A percentile compares a stretch with the other conserved stretches of the same genome.
These are phyloP conservation scores for Bombus impatiens DNA, from an alignment of 1,140 invertebrate species.

Conservation along the genomic window DNA sequence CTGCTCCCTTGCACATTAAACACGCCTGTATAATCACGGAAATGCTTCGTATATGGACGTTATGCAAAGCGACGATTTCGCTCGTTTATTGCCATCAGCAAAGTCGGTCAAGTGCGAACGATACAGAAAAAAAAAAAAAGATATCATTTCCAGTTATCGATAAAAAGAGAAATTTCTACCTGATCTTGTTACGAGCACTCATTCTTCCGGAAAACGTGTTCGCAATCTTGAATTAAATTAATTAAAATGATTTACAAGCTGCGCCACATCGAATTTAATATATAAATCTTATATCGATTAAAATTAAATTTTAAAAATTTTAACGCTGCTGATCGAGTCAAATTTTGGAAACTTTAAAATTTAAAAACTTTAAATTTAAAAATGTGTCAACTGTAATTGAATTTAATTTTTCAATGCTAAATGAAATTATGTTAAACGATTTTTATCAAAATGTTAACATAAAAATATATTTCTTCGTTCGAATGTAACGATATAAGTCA, in stretches of 20 bases:
- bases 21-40: neutral
- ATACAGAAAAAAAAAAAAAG: neutral
- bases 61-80: slow-evolving; percentile 44
- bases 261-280: too few relatives aligned
- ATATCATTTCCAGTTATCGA: too few relatives aligned
- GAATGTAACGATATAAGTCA: neutral
- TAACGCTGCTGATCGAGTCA: fast-evolving
- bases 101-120: slow-evolving; percentile 37
- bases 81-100: neutral
- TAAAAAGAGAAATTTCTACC: neutral
- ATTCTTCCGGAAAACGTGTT: neutral
- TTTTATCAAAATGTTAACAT: too few relatives aligned
- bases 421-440: too few relatives aligned
- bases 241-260: neutral
- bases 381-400: too few relatives aligned
- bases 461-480: neutral
- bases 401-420: too few relatives aligned
- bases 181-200: neutral
- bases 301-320: too few relatives aligned
- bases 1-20: slow-evolving; percentile 34
- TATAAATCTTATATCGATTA: too few relatives aligned
- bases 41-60: neutral
- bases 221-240: neutral
- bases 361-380: too few relatives aligned
- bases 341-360: too few relatives aligned